Evolutionary conservation across 2,113 vertebrate species (phyloP), one percentile per base, ranked within the genome.

Genomic region (Sander lucioperca): DNA sequence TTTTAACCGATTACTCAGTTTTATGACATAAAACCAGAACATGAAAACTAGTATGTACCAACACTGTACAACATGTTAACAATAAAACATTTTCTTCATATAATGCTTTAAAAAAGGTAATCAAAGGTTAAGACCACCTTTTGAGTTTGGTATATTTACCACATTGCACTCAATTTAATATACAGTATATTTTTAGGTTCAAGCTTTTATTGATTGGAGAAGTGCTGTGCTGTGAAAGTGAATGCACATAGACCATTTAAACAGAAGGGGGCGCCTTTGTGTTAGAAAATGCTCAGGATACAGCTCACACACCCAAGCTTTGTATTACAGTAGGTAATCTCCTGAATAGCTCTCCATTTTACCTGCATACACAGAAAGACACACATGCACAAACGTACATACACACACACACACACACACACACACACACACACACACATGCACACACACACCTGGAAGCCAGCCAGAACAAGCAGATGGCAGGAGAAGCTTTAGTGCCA

Each of bases 211-310:
- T 36, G 9, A 39, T 6, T 36, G 4, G 19, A n/a, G 18, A 70
- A 56, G 36, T 25, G 39, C 10, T 11, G 14, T 30, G 13, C 14
- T 21, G 21, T n/a, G 45, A 45, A 19, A 27, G 25, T 57, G n/a
- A n/a, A n/a, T n/a, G n/a, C n/a, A 23, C 6, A 30, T 21, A 11
- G 6, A 64, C 13, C 43, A 50, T 48, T 66, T 63, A 1, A 54
- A 59, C 89, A 91, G 43, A 56, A 67, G 90, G 62, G 70, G 88
- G 90, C 67, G 63, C 77, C 25, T 21, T 85, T 45, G 63, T 57
- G 27, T 68, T 59, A 54, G 6, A 67, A 77, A 64, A 21, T 1
- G 14, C 43, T 64, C 12, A 15, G 6, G 25, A 27, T 45, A 59
- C 13, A 59, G 27, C 43, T n/a, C 27, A 59, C 19, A 72, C 48